phyloP scores from a whole-genome alignment of 1,140 invertebrate genomes.

The Hypothenemus hampei region DNA sequence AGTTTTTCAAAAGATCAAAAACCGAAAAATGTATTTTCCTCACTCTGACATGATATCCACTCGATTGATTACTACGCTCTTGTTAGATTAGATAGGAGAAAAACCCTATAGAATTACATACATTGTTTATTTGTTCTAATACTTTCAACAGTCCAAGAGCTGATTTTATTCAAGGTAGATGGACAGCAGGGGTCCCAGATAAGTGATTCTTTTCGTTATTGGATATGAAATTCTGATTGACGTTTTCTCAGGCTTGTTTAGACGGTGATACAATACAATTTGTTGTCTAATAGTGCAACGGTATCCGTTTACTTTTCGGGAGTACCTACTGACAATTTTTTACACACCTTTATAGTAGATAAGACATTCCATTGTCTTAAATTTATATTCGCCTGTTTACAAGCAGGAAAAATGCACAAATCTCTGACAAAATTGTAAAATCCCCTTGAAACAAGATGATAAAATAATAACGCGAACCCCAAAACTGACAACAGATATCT shows the following conservation, averaged over 20 bases:
- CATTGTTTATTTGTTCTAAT: no score
- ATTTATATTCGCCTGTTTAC: no score
- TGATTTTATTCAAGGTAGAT: background rate
- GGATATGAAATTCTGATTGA: conserved; percentile 12
- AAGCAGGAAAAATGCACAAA: no score
- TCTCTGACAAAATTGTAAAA: no score
- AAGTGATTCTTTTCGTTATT: conserved; percentile 7
- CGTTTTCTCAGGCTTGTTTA: conserved; percentile 2
- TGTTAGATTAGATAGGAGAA: no score
- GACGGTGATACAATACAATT: background rate
- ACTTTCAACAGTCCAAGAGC: background rate
- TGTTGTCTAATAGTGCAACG: no score
- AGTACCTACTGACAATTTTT: no score
- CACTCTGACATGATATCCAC: no score
- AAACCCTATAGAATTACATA: no score
- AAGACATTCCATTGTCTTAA: no score
- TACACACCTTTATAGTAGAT: no score
- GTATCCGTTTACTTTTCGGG: background rate
- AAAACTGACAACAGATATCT: conserved; percentile 22
- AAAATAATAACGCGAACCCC: conserved; percentile 19
- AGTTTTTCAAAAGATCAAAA: background rate
- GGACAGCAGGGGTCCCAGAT: background rate
- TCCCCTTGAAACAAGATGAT: conserved; percentile 9
- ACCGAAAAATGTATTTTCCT: background rate
- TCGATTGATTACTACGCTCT: no score